These are phyloP conservation scores for Schizaphis graminum DNA, from an alignment of 2,888 invertebrate genomes.

Conservation along the genomic window DNA sequence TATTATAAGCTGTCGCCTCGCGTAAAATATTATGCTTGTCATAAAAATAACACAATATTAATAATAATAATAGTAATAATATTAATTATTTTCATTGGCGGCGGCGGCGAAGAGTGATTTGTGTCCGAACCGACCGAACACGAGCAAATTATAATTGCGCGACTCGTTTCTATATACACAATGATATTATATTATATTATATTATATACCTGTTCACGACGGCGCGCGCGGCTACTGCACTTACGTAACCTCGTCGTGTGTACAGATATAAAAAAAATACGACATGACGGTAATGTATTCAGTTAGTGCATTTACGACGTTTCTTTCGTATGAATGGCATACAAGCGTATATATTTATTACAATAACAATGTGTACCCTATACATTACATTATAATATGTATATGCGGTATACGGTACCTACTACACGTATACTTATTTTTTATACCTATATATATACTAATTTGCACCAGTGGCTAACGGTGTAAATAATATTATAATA, in stretches of 20 bases:
- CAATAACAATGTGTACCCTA: not conserved
- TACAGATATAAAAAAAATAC: not conserved
- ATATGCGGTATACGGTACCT: not conserved
- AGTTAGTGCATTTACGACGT: slow-evolving; percentile 4
- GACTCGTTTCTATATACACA: slow-evolving; percentile 38
- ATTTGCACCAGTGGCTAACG: not conserved
- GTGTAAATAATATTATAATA: not conserved
- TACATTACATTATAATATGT: not conserved
- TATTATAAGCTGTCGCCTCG: not conserved
- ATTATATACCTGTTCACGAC: slow-evolving; percentile 27
- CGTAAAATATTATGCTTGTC: not conserved
- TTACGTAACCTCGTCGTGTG: slow-evolving; percentile 24
- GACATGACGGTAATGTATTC: slow-evolving; percentile 40
- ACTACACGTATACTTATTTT: not conserved
- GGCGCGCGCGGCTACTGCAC: slow-evolving; percentile 10
- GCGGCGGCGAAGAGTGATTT: not conserved
- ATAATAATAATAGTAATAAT: not conserved
- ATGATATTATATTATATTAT: not conserved
- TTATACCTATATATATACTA: not conserved
- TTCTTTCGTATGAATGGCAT: not conserved
- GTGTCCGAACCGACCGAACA: not conserved
- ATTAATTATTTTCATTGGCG: not conserved
- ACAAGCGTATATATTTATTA: not conserved
- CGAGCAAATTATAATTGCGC: slow-evolving; percentile 22
- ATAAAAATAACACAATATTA: not conserved